Base-by-base conservation (phyloP, 2,888 invertebrate genomes). In the Eubasilissa splendida region DNA sequence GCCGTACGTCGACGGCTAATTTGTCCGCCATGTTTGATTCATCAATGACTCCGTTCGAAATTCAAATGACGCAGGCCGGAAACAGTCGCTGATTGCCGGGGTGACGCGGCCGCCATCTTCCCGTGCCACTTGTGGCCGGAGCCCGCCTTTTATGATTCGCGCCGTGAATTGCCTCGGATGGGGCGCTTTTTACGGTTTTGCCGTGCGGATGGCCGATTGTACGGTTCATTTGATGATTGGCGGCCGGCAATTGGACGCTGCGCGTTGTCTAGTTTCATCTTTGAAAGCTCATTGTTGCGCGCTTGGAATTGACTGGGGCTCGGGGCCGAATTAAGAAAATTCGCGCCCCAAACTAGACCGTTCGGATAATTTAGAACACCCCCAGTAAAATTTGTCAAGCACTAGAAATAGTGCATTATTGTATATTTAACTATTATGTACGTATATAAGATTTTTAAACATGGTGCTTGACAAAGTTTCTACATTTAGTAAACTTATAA, bases 11-110 rank as follows among this genome's bases (percentile, higher is more conserved):
- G 11, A 14, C n/a, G 65, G 66, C 66, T 66, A 66, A 66, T 66
- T 66, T 66, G 56, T 42, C 76, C 76, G 66, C 76, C 76, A 76
- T 76, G 66, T 76, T 76, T 52, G 76, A 52, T 65, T 76, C 76
- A 76, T 76, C 54, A 54, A 66, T 76, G 65, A 54, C 42, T 66
- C 66, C n/a, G 54, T 54, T 66, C 76, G 65, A 76, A 53, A 76
- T 76, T 76, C 54, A 66, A 76, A 76, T 60, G 63, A 53, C 22
- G 22, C 60, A 14, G 31, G 66, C 76, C 65, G 76, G 76, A 76
- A 76, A 66, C 63, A 11, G 75, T 42, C 31, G 76, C 66, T 76
- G 66, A 65, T 65, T 76, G 65, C 22, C 50, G 53, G 52, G 65
- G 22, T 59, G 74, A n/a, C 42, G 66, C 42, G 66, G 42, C 66